Evolutionary conservation across 2,797 vertebrate genomes (phyloP).

Genomic region (Melanotaenia boesemani): DNA sequence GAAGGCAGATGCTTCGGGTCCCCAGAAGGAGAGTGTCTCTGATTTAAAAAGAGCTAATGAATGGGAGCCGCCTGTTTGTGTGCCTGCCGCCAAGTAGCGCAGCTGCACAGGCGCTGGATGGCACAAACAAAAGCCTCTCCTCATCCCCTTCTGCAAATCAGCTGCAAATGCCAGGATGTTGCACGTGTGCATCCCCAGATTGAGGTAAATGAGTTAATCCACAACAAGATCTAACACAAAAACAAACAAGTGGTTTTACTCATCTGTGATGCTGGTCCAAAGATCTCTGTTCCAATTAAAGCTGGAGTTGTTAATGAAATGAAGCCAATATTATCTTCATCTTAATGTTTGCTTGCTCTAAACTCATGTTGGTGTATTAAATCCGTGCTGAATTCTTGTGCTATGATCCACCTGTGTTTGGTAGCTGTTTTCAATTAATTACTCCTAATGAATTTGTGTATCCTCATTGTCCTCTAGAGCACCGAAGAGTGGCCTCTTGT

Average conservation of each 20-base stretch:
- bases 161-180: conserved; percentile 42
- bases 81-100: conserved; percentile 76
- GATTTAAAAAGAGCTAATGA: conserved; percentile 84
- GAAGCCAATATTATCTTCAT: conserved; percentile 44
- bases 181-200: conserved; percentile 54
- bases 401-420: conserved; percentile 47
- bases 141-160: conserved; percentile 36
- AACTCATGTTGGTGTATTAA: conserved; percentile 37
- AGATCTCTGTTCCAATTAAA: conserved; percentile 42
- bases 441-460: conserved; percentile 80
- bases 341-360: conserved; percentile 15
- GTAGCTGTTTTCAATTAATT: conserved; percentile 77
- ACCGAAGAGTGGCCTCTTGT: conserved; percentile 63
- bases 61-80: conserved; percentile 81
- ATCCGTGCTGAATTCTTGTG: conserved; percentile 40
- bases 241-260: conserved; percentile 56
- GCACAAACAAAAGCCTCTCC: conserved; percentile 65
- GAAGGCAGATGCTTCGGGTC: conserved; percentile 81
- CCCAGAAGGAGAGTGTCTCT: conserved; percentile 78
- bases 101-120: conserved; percentile 78
- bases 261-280: conserved; percentile 41
- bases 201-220: conserved; percentile 63
- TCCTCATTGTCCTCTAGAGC: conserved; percentile 80
- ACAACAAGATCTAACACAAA: conserved; percentile 53
- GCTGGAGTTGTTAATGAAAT: conserved; percentile 52